Percentiles rank a stretch among this genome's conserved stretches.
Evolutionary conservation across 23 tunicate species (phyloP).

Genomic region (Diplosoma virens): DNA sequence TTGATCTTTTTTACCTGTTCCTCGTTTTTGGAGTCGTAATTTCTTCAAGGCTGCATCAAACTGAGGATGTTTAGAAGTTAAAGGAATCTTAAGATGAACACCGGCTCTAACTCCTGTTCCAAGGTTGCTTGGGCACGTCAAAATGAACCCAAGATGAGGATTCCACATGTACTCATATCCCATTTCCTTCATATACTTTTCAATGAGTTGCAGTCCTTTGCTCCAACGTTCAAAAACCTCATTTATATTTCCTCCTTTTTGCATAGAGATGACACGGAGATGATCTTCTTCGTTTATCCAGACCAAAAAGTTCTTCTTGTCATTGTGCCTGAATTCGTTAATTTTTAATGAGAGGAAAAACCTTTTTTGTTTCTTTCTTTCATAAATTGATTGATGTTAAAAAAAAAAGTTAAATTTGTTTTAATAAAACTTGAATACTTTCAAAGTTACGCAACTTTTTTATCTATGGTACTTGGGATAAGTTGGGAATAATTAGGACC

Average conservation of each 20-base stretch:
- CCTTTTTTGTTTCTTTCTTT: too few species aligned
- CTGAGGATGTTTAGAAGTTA: constrained; percentile 53
- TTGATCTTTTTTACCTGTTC: constrained; percentile 67
- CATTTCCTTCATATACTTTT: constrained; percentile 69
- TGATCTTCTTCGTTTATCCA: constrained; percentile 96
- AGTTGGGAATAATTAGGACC: too few species aligned
- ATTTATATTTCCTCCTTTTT: constrained; percentile 84
- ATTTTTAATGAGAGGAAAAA: too few species aligned
- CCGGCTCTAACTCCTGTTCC: constrained; percentile 99
- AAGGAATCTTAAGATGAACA: constrained; percentile 84
- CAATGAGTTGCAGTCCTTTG: constrained; percentile 63
- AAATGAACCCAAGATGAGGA: constrained; percentile 89
- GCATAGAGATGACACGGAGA: constrained; percentile 83
- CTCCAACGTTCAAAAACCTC: constrained; percentile 85
- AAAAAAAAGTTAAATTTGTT: too few species aligned
- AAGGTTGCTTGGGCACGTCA: constrained; percentile 97
- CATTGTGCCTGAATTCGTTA: constrained; percentile 85
- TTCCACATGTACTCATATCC: constrained; percentile 98
- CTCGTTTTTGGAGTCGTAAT: constrained; percentile 96
- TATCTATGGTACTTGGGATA: too few species aligned
- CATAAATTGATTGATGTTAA: too few species aligned
- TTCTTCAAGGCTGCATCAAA: constrained; percentile 80
- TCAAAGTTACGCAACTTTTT: too few species aligned
- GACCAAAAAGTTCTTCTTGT: constrained; percentile 89
- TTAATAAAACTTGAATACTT: too few species aligned